These are phyloP conservation scores for Watersipora subatra DNA, from an alignment of 1,140 invertebrate genomes.

Conservation along the genomic window DNA sequence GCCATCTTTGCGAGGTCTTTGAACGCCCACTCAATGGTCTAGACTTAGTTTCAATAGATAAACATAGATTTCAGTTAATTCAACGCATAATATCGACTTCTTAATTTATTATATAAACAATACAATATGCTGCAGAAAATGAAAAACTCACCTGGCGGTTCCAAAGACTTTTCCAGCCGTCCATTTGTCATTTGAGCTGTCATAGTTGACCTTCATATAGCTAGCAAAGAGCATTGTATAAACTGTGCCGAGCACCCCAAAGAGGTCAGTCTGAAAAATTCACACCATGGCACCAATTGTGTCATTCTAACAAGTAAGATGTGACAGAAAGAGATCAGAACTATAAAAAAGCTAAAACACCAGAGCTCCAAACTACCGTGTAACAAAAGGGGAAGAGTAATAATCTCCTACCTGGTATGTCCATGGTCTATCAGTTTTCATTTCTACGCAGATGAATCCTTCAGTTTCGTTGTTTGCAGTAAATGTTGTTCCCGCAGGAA, in stretches of 20 bases:
- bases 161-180: no score
- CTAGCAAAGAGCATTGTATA: conserved; percentile 70
- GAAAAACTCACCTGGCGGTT: conserved; percentile 20
- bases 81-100: no score
- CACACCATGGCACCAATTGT: conserved; percentile 9
- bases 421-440: conserved; percentile 73
- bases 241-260: conserved; percentile 68
- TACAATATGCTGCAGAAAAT: no score
- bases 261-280: conserved; percentile 57
- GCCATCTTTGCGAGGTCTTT: no score
- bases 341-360: not conserved
- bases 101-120: no score
- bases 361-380: not conserved
- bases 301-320: not conserved
- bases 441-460: conserved; percentile 69
- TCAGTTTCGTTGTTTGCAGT: conserved; percentile 56
- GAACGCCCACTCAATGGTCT: no score
- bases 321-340: not conserved
- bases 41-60: no score
- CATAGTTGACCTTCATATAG: conserved; percentile 67
- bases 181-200: no score
- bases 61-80: no score
- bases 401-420: conserved; percentile 57
- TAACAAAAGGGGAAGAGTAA: not conserved
- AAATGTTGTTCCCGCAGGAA: conserved; percentile 64